A percentile compares a stretch with the other conserved stretches of the same genome.
Evolutionary conservation across 2,797 vertebrate species (phyloP).

Genomic region (Amblyraja radiata): DNA sequence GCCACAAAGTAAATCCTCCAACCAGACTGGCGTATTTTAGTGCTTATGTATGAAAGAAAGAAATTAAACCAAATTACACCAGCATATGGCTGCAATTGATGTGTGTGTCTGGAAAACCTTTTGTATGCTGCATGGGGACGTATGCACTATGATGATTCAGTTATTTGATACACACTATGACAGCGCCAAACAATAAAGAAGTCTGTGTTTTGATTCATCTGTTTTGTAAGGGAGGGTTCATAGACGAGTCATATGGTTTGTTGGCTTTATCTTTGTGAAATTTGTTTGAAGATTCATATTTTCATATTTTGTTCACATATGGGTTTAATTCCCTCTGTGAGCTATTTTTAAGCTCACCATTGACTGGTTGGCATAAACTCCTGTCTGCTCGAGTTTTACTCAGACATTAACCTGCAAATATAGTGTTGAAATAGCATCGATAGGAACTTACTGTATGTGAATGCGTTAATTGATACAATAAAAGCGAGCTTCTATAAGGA

Average conservation of each 20-base stretch:
- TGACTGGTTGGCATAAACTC: slow-evolving; percentile 20
- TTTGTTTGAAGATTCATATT: slow-evolving; percentile 36
- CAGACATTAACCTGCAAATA: slow-evolving; percentile 25
- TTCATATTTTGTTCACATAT: slow-evolving; percentile 25
- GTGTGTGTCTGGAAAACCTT: background rate
- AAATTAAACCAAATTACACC: background rate
- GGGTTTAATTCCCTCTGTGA: slow-evolving; percentile 33
- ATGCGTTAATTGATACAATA: slow-evolving; percentile 23
- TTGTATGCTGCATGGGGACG: background rate
- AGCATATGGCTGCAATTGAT: background rate
- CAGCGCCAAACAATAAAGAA: slow-evolving; percentile 26
- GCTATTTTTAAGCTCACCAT: slow-evolving; percentile 32
- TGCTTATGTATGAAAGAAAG: background rate
- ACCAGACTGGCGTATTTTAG: background rate
- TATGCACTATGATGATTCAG: background rate
- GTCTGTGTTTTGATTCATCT: slow-evolving; percentile 33
- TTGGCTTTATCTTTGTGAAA: slow-evolving; percentile 22
- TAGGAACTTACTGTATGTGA: slow-evolving; percentile 21
- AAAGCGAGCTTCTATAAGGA: background rate
- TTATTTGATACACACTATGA: slow-evolving; percentile 8
- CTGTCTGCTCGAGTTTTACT: slow-evolving; percentile 13
- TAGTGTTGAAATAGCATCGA: background rate
- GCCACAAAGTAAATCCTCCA: no score
- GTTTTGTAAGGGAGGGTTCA: slow-evolving; percentile 29
- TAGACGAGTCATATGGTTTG: slow-evolving; percentile 29